Conservation (phyloP, 1,140 invertebrate genomes). For the Drosophila murphyi region DNA sequence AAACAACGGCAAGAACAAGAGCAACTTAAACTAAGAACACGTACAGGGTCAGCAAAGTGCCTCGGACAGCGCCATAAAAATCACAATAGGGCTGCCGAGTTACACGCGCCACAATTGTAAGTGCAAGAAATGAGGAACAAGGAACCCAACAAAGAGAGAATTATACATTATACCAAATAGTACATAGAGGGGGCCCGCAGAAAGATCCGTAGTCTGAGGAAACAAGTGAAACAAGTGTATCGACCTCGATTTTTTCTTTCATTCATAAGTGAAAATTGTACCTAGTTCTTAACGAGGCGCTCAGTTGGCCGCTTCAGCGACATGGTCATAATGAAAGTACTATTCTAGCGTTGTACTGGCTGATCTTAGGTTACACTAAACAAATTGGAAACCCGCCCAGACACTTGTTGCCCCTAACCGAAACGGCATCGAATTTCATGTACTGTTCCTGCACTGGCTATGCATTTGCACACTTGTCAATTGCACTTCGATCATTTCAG, state of each 20-base stretch:
- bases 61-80: conserved; percentile 67
- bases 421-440: conserved; percentile 61
- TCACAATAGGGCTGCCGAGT: conserved; percentile 69
- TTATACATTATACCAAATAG: neutral
- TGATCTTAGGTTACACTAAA: conserved; percentile 50
- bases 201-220: neutral
- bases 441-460: conserved; percentile 60
- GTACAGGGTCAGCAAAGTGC: conserved; percentile 48
- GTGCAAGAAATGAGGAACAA: conserved; percentile 49
- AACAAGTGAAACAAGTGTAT: conserved; percentile 58
- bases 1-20: conserved; percentile 10
- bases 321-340: conserved; percentile 18
- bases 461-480: conserved; percentile 80
- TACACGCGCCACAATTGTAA: conserved; percentile 50
- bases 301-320: neutral
- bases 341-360: conserved; percentile 8
- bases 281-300: conserved; percentile 24
- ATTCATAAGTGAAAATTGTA: conserved; percentile 42
- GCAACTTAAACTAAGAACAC: conserved; percentile 58
- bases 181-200: conserved; percentile 5
- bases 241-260: conserved; percentile 66
- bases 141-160: conserved; percentile 43
- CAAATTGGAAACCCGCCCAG: conserved; percentile 33
- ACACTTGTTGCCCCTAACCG: conserved; percentile 62
- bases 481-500: conserved; percentile 63